Evolutionary conservation across 2,797 vertebrate species (phyloP).

Genomic region (Chloroceryle inda): DNA sequence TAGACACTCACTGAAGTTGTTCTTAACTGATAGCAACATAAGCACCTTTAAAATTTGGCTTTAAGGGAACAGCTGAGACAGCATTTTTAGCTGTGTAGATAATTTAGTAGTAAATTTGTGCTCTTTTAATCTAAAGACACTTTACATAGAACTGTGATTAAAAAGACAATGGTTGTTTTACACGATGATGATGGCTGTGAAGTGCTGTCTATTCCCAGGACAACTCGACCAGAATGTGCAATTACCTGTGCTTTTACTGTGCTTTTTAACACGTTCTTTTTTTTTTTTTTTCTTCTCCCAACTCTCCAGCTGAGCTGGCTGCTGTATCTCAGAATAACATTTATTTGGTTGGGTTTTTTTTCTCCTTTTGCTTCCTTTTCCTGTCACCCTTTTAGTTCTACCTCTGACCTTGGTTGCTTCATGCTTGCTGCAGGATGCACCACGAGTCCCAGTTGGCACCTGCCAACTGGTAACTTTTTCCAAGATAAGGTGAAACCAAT

Average conservation of each 20-base stretch:
- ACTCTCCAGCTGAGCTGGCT: not conserved
- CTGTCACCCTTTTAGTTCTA: not conserved
- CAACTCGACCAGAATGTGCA: not conserved
- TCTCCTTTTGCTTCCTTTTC: not conserved
- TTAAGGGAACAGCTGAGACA: not conserved
- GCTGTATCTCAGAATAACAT: not conserved
- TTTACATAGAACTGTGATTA: not conserved
- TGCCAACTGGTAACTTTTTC: not conserved
- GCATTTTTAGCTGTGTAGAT: not conserved
- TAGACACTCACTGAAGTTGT: not conserved
- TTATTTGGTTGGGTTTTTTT: not conserved
- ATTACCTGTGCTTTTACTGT: not conserved
- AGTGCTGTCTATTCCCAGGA: not conserved
- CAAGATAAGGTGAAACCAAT: constrained; percentile 12
- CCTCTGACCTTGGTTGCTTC: not conserved
- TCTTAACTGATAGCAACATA: not conserved
- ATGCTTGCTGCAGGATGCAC: not conserved
- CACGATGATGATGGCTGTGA: not conserved
- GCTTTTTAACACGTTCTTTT: not conserved
- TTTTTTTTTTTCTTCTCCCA: not conserved
- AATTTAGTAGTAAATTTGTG: not conserved
- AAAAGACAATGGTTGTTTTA: not conserved
- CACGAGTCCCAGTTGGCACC: not conserved
- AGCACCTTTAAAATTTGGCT: not conserved
- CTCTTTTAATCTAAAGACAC: not conserved